phyloP scores from a whole-genome alignment of 1,140 invertebrate species.

The Cataglyphis hispanica region DNA sequence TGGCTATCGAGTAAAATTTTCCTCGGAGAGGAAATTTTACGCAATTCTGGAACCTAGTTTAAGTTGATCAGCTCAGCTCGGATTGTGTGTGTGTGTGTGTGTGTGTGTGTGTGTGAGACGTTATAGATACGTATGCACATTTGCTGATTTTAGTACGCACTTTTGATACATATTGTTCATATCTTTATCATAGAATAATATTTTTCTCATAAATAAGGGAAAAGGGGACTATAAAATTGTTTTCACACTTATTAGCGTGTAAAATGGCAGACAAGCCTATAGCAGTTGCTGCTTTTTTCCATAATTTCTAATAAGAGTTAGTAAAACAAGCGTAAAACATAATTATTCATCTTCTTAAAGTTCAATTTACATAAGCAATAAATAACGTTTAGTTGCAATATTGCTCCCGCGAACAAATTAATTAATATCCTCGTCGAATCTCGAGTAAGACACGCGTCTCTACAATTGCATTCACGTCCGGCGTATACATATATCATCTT shows the following conservation, averaged over 20 bases:
- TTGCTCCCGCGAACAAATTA: background rate
- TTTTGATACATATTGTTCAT: background rate
- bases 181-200: conserved; percentile 1
- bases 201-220: background rate
- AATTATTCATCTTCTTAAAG: conserved; percentile 1
- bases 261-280: too few species aligned
- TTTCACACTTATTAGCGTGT: background rate
- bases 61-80: too few species aligned
- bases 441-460: background rate
- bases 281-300: background rate
- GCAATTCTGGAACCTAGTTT: too few species aligned
- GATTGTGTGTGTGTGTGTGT: background rate
- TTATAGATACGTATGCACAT: background rate
- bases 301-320: background rate
- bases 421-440: conserved; percentile 7
- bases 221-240: background rate
- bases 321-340: background rate
- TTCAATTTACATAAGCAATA: background rate
- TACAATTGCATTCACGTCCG: conserved; percentile 17
- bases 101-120: too few species aligned
- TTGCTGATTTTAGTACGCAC: background rate
- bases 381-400: too few species aligned
- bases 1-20: too few species aligned
- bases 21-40: too few species aligned
- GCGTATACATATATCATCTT: background rate